phyloP scores from a whole-genome alignment of 2,797 vertebrate species.

The Cottoperca gobio region DNA sequence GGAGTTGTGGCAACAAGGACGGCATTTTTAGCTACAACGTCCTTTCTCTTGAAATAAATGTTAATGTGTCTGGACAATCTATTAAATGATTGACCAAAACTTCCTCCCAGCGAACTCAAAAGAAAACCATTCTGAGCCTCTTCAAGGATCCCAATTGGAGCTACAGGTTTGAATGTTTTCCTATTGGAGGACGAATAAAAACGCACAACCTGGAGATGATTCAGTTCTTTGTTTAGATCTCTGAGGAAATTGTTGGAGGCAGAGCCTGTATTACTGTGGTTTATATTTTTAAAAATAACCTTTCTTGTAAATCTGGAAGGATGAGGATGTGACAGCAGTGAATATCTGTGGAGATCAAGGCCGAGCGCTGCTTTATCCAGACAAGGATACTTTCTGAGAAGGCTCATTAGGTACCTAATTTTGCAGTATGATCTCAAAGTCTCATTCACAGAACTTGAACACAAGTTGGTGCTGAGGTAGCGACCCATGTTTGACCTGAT shows the following conservation, averaged over 20 bases:
- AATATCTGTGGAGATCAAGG: constrained; percentile 36
- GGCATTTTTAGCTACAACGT: constrained; percentile 26
- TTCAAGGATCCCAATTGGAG: constrained; percentile 73
- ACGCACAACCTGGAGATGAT: constrained; percentile 32
- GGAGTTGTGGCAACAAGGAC: constrained; percentile 36
- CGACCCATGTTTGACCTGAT: constrained; percentile 63
- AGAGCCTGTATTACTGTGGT: neutral
- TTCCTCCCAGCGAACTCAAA: constrained; percentile 51
- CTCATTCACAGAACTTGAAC: constrained; percentile 49
- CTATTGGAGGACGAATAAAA: constrained; percentile 71
- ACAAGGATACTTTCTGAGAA: constrained; percentile 54
- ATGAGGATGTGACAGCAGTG: constrained; percentile 27
- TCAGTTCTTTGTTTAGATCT: constrained; percentile 30
- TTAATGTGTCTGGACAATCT: constrained; percentile 76
- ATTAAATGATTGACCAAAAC: constrained; percentile 72
- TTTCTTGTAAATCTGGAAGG: constrained; percentile 36
- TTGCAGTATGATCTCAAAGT: constrained; percentile 65
- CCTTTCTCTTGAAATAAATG: constrained; percentile 75
- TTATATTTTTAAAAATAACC: constrained; percentile 27
- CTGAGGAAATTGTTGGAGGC: neutral
- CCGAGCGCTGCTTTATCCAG: constrained; percentile 29
- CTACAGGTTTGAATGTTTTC: constrained; percentile 67
- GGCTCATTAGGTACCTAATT: constrained; percentile 65
- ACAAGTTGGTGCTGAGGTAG: constrained; percentile 59
- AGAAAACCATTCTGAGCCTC: constrained; percentile 50